phyloP scores from a whole-genome alignment of 2,113 vertebrate species.

The Hymenochirus boettgeri region DNA sequence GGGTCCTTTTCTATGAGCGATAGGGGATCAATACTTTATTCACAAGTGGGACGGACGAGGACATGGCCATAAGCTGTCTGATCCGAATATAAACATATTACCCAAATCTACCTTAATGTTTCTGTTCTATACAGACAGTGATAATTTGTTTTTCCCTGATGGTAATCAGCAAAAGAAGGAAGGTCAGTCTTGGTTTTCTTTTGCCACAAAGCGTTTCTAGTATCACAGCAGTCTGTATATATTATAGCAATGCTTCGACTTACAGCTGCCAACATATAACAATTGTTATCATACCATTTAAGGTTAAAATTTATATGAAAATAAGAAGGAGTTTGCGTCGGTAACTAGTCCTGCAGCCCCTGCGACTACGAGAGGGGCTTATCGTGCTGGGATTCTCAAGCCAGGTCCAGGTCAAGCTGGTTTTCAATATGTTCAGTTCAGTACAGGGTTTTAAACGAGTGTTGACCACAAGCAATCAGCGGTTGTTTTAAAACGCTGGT shows the following conservation, averaged over 20 bases:
- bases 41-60: conserved; percentile 31
- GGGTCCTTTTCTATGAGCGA: conserved; percentile 10
- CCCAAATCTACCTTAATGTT: conserved; percentile 24
- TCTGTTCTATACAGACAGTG: conserved; percentile 10
- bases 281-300: too few relatives aligned
- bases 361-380: too few relatives aligned
- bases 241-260: background rate
- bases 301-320: too few relatives aligned
- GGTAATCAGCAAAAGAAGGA: conserved; percentile 3
- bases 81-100: conserved; percentile 34
- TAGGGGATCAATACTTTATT: conserved; percentile 17
- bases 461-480: too few relatives aligned
- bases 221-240: background rate
- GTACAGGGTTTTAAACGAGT: too few relatives aligned
- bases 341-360: too few relatives aligned
- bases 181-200: conserved; percentile 12
- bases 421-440: too few relatives aligned
- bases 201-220: conserved; percentile 4
- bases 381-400: too few relatives aligned
- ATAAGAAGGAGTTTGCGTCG: too few relatives aligned
- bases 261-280: too few relatives aligned
- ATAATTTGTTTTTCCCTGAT: conserved; percentile 22
- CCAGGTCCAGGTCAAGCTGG: too few relatives aligned
- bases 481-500: too few relatives aligned
- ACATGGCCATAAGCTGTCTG: conserved; percentile 30